These are phyloP conservation scores for Genyomyrus donnyi DNA, from an alignment of 2,113 vertebrate genomes.

Conservation along the genomic window DNA sequence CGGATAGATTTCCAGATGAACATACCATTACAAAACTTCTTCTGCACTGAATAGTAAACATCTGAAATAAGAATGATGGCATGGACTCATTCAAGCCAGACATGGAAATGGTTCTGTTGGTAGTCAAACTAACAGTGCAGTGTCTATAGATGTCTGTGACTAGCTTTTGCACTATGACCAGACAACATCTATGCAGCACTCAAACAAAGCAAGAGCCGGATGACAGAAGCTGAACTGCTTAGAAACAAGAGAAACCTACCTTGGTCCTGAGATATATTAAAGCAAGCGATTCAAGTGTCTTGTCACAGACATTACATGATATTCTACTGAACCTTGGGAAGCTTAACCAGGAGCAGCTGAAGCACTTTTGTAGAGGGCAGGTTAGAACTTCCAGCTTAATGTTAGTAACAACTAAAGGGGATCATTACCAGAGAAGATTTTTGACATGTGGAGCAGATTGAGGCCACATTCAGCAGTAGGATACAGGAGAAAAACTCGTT, in stretches of 20 bases:
- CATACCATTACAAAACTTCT: background rate
- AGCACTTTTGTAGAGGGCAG: background rate
- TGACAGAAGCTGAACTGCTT: background rate
- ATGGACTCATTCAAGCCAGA: background rate
- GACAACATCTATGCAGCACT: background rate
- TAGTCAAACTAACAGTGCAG: background rate
- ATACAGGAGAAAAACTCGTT: conserved; percentile 84
- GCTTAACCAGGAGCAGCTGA: background rate
- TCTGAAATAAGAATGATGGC: background rate
- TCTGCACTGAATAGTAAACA: background rate
- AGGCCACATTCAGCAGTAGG: conserved; percentile 47
- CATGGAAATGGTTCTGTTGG: background rate
- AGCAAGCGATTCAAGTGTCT: background rate
- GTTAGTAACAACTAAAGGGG: background rate
- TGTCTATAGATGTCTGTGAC: background rate
- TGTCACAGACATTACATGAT: background rate
- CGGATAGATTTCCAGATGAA: background rate
- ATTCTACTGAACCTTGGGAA: background rate
- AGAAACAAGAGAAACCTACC: background rate
- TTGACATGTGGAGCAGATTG: background rate
- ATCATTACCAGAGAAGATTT: background rate
- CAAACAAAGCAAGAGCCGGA: background rate
- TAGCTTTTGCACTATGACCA: background rate
- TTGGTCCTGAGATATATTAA: background rate
- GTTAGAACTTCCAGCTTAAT: background rate